Conservation (phyloP, 2,888 invertebrate genomes). For the Tetranychus truncatus region DNA sequence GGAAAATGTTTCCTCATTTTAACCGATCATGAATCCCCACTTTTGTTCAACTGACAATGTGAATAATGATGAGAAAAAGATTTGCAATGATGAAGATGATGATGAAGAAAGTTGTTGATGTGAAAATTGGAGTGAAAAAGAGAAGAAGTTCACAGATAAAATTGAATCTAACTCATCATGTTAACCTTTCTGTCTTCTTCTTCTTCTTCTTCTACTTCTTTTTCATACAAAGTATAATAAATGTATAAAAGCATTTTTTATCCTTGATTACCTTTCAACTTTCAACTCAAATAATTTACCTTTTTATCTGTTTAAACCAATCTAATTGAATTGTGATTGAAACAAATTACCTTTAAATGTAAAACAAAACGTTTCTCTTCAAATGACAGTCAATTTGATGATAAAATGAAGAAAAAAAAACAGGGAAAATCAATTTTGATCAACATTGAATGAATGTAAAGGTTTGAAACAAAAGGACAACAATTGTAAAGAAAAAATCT, state of each 20-base stretch:
- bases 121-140: background rate
- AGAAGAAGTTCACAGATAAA: background rate
- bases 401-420: background rate
- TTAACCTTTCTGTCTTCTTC: background rate
- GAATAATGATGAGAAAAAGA: conserved; percentile 1
- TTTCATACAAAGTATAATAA: background rate
- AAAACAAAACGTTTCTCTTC: conserved; percentile 5
- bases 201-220: background rate
- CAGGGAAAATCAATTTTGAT: background rate
- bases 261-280: conserved; percentile 1
- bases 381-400: background rate
- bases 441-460: background rate
- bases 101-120: background rate
- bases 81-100: background rate
- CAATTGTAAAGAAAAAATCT: too few species aligned
- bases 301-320: background rate
- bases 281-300: background rate
- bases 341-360: background rate
- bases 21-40: background rate
- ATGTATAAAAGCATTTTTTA: background rate
- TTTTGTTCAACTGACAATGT: background rate
- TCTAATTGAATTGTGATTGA: background rate
- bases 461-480: background rate
- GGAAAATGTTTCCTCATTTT: background rate
- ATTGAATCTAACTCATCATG: background rate